Evolutionary conservation across 2,797 vertebrate genomes (phyloP).

Genomic region (Molothrus ater): DNA sequence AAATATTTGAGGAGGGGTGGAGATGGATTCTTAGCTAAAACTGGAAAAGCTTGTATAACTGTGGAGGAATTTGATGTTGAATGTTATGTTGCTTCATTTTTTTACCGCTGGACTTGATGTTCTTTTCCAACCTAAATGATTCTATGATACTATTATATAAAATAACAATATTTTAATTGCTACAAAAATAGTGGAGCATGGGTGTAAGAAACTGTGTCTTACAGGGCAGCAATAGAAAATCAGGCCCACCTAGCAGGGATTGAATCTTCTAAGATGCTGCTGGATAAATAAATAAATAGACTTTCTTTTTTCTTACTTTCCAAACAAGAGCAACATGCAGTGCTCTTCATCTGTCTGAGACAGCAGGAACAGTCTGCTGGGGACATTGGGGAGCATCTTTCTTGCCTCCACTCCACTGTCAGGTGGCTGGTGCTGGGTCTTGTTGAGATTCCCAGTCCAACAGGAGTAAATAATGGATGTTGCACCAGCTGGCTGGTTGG

Average conservation of each 20-base stretch:
- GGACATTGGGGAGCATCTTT: constrained; percentile 63
- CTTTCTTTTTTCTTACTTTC: constrained; percentile 30
- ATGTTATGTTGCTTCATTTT: not conserved
- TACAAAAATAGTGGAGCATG: not conserved
- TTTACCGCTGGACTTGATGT: not conserved
- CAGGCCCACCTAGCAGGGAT: not conserved
- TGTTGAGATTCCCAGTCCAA: constrained; percentile 65
- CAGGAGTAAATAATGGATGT: constrained; percentile 77
- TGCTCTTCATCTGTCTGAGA: constrained; percentile 45
- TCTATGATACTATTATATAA: not conserved
- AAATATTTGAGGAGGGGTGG: not conserved
- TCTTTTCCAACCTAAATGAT: not conserved
- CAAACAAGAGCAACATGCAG: constrained; percentile 13
- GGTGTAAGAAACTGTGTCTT: not conserved
- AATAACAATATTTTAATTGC: not conserved
- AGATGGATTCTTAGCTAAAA: not conserved
- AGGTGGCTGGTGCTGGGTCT: constrained; percentile 55
- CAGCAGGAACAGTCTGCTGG: constrained; percentile 35
- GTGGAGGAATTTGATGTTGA: not conserved
- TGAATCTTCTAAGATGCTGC: constrained; percentile 19
- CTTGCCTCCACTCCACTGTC: constrained; percentile 39
- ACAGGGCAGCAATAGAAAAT: not conserved
- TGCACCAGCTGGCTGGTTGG: constrained; percentile 66
- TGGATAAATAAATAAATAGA: constrained; percentile 63
- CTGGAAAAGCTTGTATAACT: not conserved